These are phyloP conservation scores for Syngnathus typhle DNA, from an alignment of 2,113 vertebrate genomes.

Conservation along the genomic window DNA sequence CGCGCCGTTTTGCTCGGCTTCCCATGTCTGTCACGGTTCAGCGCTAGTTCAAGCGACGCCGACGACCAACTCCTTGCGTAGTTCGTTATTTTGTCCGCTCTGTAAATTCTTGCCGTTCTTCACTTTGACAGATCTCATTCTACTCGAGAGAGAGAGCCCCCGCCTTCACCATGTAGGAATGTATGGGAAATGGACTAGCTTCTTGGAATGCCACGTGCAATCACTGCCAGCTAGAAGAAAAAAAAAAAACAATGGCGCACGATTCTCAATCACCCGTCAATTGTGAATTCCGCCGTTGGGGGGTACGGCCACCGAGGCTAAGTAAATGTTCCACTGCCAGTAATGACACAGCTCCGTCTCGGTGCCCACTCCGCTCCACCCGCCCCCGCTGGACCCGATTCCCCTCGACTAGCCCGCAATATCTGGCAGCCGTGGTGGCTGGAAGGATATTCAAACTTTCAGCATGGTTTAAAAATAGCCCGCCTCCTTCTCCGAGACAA, in stretches of 20 bases:
- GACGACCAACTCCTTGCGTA: conserved; percentile 30
- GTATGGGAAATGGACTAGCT: conserved; percentile 60
- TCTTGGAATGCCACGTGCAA: conserved; percentile 51
- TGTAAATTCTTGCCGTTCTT: conserved; percentile 30
- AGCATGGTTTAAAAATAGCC: conserved; percentile 64
- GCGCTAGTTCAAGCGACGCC: conserved; percentile 30
- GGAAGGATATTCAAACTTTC: conserved; percentile 63
- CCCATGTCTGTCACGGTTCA: conserved; percentile 27
- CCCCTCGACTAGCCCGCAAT: conserved; percentile 31
- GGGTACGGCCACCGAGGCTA: conserved; percentile 34
- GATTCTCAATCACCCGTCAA: conserved; percentile 53
- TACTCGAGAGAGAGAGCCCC: conserved; percentile 39
- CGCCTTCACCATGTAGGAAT: conserved; percentile 49
- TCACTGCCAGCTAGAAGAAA: conserved; percentile 36
- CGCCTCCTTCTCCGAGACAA: conserved; percentile 34
- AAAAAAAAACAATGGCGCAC: conserved; percentile 18
- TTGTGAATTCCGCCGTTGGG: conserved; percentile 10
- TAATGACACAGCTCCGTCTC: conserved; percentile 33
- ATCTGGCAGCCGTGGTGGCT: conserved; percentile 44
- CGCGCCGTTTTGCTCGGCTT: conserved; percentile 33
- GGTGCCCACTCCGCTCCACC: conserved; percentile 10
- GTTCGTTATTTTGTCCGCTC: conserved; percentile 30
- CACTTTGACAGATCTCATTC: conserved; percentile 64
- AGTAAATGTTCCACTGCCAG: conserved; percentile 54
- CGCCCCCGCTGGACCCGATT: conserved; percentile 34